These are phyloP conservation scores for Campylorhamphus procurvoides DNA, from an alignment of 2,113 vertebrate species.

Conservation along the genomic window DNA sequence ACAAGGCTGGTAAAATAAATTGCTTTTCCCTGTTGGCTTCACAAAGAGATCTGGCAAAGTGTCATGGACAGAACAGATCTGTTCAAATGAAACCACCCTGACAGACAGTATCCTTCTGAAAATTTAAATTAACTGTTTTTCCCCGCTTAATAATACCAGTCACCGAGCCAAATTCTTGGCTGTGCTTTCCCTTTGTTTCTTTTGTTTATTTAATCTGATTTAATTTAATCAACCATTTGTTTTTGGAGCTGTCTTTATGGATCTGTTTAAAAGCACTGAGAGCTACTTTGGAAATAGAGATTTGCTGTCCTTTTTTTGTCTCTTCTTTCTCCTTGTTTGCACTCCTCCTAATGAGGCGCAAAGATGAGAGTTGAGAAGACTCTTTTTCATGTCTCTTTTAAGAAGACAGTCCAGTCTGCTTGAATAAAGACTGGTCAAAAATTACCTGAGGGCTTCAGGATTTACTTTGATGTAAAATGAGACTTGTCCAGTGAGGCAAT, in stretches of 20 bases:
- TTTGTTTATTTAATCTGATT: constrained; percentile 47
- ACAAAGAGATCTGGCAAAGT: not conserved
- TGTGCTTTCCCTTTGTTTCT: constrained; percentile 17
- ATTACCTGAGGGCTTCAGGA: not conserved
- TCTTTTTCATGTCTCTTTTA: not conserved
- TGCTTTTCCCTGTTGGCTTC: not conserved
- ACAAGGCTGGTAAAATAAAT: not conserved
- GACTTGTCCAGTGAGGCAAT: not conserved
- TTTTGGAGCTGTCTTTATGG: not conserved
- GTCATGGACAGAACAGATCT: not conserved
- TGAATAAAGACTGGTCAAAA: not conserved
- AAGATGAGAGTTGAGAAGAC: not conserved
- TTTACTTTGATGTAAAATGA: not conserved
- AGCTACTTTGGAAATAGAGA: not conserved
- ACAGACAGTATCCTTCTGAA: constrained; percentile 13
- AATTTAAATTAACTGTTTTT: constrained; percentile 28
- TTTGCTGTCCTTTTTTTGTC: not conserved
- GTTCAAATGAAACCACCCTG: not conserved
- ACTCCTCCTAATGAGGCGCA: not conserved
- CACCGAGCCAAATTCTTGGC: not conserved
- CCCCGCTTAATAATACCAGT: not conserved
- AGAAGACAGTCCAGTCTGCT: not conserved
- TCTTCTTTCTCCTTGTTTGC: not conserved
- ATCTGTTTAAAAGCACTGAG: not conserved
- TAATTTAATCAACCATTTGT: constrained; percentile 37